Conservation (phyloP, 2,797 vertebrate species). For the Sebastes hubbsi region DNA sequence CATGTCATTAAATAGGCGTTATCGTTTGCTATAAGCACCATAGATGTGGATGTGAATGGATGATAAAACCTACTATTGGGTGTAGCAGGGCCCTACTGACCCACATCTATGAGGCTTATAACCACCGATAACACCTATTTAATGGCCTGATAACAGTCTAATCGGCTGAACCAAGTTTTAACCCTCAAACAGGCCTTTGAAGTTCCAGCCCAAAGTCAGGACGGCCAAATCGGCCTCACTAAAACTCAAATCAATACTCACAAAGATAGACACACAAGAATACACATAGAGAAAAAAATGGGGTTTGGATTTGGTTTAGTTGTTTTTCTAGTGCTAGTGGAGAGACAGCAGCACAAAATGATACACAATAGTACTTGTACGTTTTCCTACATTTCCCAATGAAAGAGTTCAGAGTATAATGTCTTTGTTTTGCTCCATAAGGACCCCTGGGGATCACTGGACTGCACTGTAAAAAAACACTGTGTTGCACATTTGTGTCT, state of each 20-base stretch:
- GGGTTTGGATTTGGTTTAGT: background rate
- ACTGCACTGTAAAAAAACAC: constrained; percentile 11
- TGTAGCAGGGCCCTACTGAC: too few relatives aligned
- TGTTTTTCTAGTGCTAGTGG: background rate
- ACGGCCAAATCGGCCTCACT: background rate
- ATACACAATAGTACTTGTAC: background rate
- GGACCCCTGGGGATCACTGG: constrained; percentile 10
- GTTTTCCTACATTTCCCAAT: background rate
- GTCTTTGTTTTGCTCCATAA: background rate
- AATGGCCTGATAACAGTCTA: too few relatives aligned
- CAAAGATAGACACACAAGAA: background rate
- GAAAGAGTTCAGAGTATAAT: background rate
- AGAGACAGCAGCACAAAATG: background rate
- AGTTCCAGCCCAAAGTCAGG: background rate
- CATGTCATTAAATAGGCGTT: too few relatives aligned
- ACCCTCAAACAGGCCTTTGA: background rate
- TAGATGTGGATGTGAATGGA: too few relatives aligned
- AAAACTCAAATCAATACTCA: background rate
- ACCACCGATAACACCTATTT: too few relatives aligned
- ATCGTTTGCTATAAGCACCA: too few relatives aligned
- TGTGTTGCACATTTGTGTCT: constrained; percentile 15
- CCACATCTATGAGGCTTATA: too few relatives aligned
- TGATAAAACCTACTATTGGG: too few relatives aligned
- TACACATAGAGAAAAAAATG: background rate
- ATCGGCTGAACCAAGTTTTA: background rate